phyloP scores from a whole-genome alignment of 2,888 invertebrate genomes.

The Xanthostigma xanthostigma region DNA sequence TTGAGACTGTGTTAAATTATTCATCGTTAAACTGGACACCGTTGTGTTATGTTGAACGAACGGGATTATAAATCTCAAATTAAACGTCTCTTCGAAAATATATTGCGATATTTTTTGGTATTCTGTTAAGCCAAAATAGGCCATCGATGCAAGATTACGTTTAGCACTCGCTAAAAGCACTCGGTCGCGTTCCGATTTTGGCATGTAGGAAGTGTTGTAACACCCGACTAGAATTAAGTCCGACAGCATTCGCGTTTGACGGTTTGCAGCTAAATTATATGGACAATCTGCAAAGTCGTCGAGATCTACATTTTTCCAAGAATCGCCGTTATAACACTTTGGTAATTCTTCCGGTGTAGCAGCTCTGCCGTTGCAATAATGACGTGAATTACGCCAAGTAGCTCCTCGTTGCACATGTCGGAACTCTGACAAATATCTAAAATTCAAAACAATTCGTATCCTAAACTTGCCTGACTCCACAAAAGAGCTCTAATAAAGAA shows the following conservation, averaged over 20 bases:
- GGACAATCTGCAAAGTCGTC: constrained; percentile 84
- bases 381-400: constrained; percentile 79
- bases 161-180: constrained; percentile 92
- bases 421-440: constrained; percentile 86
- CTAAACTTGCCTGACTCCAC: too few relatives aligned
- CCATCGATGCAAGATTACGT: constrained; percentile 85
- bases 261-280: constrained; percentile 87
- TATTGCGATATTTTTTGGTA: constrained; percentile 84
- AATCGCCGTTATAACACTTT: constrained; percentile 58
- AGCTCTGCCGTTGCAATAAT: constrained; percentile 57
- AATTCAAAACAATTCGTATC: constrained; percentile 1
- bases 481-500: too few relatives aligned
- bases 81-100: constrained; percentile 88
- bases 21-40: constrained; percentile 67
- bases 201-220: constrained; percentile 73
- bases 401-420: constrained; percentile 93
- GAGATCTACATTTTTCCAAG: constrained; percentile 80
- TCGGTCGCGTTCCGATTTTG: constrained; percentile 57
- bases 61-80: constrained; percentile 74
- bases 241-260: constrained; percentile 96
- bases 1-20: constrained; percentile 59
- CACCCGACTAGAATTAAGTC: constrained; percentile 91
- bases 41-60: constrained; percentile 90
- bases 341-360: constrained; percentile 75
- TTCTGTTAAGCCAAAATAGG: constrained; percentile 95